A percentile compares a stretch with the other conserved stretches of the same genome.
phyloP scores from a whole-genome alignment of 2,113 vertebrate species.

The Myiozetetes cayanensis region DNA sequence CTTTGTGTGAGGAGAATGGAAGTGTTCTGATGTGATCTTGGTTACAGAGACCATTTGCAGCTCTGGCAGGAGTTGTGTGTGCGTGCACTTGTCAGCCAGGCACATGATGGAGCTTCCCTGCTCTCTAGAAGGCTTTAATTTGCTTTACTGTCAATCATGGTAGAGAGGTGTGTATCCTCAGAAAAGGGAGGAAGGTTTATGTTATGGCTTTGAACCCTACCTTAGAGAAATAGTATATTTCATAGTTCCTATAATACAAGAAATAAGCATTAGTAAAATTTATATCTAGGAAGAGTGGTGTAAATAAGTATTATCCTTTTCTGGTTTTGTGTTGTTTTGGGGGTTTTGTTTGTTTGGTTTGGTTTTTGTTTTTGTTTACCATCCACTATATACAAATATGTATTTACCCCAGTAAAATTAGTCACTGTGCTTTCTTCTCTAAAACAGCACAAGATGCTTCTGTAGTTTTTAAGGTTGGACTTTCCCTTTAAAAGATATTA shows the following conservation, averaged over 20 bases:
- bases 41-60: fast-evolving
- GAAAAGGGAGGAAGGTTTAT: neutral
- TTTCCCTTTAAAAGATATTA: neutral
- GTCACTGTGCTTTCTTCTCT: neutral
- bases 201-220: neutral
- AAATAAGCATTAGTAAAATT: neutral
- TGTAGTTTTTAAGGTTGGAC: neutral
- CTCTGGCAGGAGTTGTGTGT: neutral
- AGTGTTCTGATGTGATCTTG: neutral
- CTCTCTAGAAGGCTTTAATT: neutral
- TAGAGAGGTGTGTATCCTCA: neutral
- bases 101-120: neutral
- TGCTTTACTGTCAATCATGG: neutral
- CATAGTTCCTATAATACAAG: neutral
- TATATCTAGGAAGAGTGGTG: neutral
- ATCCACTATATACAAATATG: neutral
- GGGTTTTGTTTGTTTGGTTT: neutral
- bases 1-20: neutral
- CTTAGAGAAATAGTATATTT: neutral
- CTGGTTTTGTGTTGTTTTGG: neutral
- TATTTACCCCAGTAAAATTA: neutral
- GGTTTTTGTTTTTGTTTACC: neutral
- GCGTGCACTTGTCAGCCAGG: neutral
- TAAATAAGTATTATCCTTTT: neutral
- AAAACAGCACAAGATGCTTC: neutral